phyloP scores from a whole-genome alignment of 2,888 invertebrate genomes.

The Athalia cordata region DNA sequence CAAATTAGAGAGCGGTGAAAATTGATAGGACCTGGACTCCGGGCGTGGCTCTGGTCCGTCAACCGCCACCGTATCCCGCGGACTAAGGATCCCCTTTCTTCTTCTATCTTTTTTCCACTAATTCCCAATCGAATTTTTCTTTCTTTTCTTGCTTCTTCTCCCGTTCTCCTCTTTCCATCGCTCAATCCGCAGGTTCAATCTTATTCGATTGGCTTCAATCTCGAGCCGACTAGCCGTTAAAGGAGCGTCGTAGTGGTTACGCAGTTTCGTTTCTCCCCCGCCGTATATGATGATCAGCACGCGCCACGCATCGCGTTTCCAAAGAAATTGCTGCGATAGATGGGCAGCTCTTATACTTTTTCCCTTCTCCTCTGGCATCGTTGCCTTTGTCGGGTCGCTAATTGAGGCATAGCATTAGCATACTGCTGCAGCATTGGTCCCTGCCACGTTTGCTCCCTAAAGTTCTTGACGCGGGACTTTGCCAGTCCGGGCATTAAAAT shows the following conservation, averaged over 20 bases:
- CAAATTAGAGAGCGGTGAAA: conserved; percentile 62
- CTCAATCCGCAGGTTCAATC: not conserved
- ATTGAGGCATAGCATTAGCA: conserved; percentile 64
- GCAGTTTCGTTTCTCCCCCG: not conserved
- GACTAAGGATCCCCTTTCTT: not conserved
- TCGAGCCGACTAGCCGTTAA: not conserved
- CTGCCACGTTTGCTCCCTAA: conserved; percentile 27
- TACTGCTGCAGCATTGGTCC: conserved; percentile 48
- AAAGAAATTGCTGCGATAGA: conserved; percentile 2
- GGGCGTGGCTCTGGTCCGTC: conserved; percentile 58
- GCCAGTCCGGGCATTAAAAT: conserved; percentile 52
- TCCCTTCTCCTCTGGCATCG: no score
- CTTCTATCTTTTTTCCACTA: not conserved
- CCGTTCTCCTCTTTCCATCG: not conserved
- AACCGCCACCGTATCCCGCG: conserved; percentile 48
- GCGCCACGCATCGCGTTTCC: conserved; percentile 19
- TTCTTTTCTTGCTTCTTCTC: not conserved
- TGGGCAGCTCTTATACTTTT: not conserved
- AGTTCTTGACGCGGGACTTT: not conserved
- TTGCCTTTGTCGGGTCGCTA: conserved; percentile 52
- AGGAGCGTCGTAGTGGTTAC: not conserved
- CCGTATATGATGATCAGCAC: conserved; percentile 5
- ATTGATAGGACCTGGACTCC: conserved; percentile 60
- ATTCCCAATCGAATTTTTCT: no score
- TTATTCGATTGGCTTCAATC: conserved; percentile 31